Evolutionary conservation across 2,113 vertebrate species (phyloP).

Genomic region (Podarcis cretensis): DNA sequence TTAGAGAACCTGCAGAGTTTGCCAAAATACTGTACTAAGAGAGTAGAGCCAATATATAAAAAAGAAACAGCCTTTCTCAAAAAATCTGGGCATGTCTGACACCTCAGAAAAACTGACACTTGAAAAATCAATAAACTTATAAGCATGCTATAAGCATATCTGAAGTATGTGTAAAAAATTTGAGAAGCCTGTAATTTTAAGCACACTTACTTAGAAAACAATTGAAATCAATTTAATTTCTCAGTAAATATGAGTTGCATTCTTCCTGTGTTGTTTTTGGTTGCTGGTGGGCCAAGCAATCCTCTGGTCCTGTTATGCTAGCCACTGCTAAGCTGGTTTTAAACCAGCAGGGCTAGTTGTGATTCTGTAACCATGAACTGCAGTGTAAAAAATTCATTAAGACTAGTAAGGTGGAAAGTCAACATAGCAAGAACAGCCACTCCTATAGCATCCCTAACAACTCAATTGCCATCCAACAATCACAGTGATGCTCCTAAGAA

Average conservation of each 20-base stretch:
- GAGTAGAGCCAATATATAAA: conserved; percentile 42
- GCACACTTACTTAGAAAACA: neutral
- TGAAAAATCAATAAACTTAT: conserved; percentile 48
- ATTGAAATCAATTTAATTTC: neutral
- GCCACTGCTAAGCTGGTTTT: neutral
- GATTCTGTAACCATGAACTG: no score
- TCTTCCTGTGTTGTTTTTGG: neutral
- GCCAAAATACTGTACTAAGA: conserved; percentile 61
- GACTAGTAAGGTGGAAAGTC: neutral
- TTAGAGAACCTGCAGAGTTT: conserved; percentile 70
- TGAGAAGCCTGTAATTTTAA: neutral
- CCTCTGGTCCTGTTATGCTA: neutral
- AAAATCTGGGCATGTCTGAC: conserved; percentile 46
- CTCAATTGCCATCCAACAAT: neutral
- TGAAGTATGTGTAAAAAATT: conserved; percentile 12
- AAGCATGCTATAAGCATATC: conserved; percentile 14
- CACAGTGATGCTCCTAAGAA: neutral
- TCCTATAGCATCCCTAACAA: neutral
- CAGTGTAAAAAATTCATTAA: neutral
- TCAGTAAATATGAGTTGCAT: neutral
- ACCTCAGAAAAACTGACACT: conserved; percentile 59
- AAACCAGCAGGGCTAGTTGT: neutral
- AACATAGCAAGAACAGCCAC: neutral
- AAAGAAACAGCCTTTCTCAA: conserved; percentile 36
- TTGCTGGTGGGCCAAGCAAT: neutral